These are phyloP conservation scores for Chaetodon trifasciatus DNA, from an alignment of 2,797 vertebrate species.

Conservation along the genomic window DNA sequence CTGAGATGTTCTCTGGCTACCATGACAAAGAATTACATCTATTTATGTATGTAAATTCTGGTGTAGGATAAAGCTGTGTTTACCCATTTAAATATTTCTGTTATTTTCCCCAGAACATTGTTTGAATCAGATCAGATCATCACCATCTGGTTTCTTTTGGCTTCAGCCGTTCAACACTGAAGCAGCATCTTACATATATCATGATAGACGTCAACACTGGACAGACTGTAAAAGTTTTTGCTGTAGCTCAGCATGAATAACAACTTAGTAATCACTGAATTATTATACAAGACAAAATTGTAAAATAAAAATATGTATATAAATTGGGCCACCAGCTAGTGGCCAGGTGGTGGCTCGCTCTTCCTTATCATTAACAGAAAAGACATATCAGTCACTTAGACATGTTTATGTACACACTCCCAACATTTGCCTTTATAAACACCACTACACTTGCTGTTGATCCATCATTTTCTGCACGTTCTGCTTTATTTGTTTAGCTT, in stretches of 20 bases:
- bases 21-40: neutral
- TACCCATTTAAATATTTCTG: neutral
- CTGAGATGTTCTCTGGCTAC: neutral
- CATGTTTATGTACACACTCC: neutral
- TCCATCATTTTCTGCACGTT: constrained; percentile 10
- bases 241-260: neutral
- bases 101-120: neutral
- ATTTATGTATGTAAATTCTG: constrained; percentile 6
- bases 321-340: neutral
- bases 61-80: neutral
- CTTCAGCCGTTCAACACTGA: neutral
- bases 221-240: neutral
- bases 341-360: neutral
- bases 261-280: neutral
- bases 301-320: neutral
- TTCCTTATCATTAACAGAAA: constrained; percentile 1
- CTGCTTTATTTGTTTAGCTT: constrained; percentile 19
- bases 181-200: neutral
- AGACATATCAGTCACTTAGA: neutral
- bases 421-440: neutral
- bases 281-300: neutral
- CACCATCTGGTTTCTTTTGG: too few relatives aligned
- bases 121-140: neutral
- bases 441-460: neutral
- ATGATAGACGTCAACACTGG: neutral